Evolutionary conservation across 2,113 vertebrate species (phyloP).

Genomic region (Motacilla tschutschensis): DNA sequence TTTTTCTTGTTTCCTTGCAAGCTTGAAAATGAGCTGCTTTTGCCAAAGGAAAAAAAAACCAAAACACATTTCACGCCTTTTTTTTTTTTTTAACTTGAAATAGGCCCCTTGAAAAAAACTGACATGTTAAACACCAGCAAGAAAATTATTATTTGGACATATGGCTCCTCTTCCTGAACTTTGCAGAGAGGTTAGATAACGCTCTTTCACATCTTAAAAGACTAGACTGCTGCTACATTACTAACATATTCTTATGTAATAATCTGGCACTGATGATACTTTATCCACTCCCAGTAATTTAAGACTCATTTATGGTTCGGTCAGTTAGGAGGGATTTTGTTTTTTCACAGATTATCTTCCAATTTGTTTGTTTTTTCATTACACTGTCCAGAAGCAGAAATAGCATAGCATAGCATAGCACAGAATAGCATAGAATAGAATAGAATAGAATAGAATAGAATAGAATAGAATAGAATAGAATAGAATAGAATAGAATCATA

Average conservation of each 20-base stretch:
- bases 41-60: constrained; percentile 35
- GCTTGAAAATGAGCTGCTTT: constrained; percentile 61
- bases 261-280: background rate
- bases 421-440: background rate
- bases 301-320: background rate
- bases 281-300: background rate
- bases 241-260: constrained; percentile 54
- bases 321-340: background rate
- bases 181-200: constrained; percentile 51
- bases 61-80: constrained; percentile 42
- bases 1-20: constrained; percentile 59
- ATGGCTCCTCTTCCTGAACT: constrained; percentile 66
- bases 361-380: background rate
- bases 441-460: background rate
- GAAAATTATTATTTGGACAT: constrained; percentile 63
- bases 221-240: constrained; percentile 54
- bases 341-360: constrained; percentile 12
- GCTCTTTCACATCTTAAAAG: constrained; percentile 55
- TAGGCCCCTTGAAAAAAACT: constrained; percentile 46
- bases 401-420: background rate
- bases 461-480: background rate
- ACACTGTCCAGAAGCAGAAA: background rate
- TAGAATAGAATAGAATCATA: background rate
- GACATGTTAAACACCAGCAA: constrained; percentile 61
- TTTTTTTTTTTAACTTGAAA: constrained; percentile 35